Percentiles rank a stretch among this genome's conserved stretches.
Conservation (phyloP, 2,888 invertebrate genomes). For the Lochmaea crataegi region DNA sequence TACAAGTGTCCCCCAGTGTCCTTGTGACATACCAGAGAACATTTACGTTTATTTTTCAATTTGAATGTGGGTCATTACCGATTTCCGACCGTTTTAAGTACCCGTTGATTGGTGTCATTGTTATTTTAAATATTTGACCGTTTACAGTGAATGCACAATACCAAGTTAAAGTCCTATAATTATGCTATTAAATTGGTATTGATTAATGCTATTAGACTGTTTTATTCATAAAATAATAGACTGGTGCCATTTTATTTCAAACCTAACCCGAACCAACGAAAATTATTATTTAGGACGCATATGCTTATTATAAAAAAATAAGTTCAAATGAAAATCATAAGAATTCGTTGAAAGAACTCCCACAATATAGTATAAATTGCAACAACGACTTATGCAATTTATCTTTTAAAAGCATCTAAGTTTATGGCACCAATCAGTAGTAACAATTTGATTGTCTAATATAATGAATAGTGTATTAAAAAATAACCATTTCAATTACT, state of each 20-base stretch:
- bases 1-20: not conserved
- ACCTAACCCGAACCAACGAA: too few species aligned
- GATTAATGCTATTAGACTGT: not conserved
- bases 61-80: slow-evolving; percentile 29
- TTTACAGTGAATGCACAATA: not conserved
- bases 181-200: not conserved
- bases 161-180: not conserved
- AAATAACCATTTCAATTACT: not conserved
- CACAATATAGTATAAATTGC: not conserved
- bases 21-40: slow-evolving; percentile 11
- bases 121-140: slow-evolving; percentile 10
- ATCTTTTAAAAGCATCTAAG: not conserved
- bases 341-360: not conserved
- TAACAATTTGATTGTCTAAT: not conserved
- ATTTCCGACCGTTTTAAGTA: slow-evolving; percentile 13
- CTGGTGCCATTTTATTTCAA: too few species aligned
- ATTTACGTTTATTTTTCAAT: slow-evolving; percentile 25
- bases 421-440: not conserved
- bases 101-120: slow-evolving; percentile 16
- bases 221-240: too few species aligned
- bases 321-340: not conserved
- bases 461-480: not conserved
- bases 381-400: not conserved
- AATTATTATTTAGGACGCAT: too few species aligned
- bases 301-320: too few species aligned